These are phyloP conservation scores for Limanda limanda DNA, from an alignment of 2,113 vertebrate species.

Conservation along the genomic window DNA sequence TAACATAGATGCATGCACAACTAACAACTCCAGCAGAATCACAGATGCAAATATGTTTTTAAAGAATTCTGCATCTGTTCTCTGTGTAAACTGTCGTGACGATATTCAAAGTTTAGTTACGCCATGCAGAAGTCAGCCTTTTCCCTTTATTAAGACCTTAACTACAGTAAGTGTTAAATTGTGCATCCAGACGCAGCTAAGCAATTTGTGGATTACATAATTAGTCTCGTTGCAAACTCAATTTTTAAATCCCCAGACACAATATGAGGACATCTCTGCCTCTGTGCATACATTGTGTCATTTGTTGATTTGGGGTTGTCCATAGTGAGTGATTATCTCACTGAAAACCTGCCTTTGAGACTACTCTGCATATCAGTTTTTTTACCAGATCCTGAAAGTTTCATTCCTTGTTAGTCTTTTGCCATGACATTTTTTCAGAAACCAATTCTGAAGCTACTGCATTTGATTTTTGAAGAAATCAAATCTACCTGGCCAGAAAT, in stretches of 20 bases:
- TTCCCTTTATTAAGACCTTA: neutral
- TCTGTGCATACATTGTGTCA: constrained; percentile 6
- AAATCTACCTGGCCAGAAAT: neutral
- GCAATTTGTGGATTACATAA: neutral
- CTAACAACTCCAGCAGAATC: neutral
- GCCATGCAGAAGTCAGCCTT: too few species aligned
- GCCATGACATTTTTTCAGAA: neutral
- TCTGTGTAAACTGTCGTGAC: neutral
- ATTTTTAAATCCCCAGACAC: neutral
- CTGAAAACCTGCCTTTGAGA: neutral
- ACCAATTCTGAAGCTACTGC: neutral
- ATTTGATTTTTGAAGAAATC: neutral
- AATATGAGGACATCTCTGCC: constrained; percentile 11
- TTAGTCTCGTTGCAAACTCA: constrained; percentile 1
- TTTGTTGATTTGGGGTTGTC: neutral
- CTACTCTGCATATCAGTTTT: neutral
- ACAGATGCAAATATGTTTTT: neutral
- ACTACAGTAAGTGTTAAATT: neutral
- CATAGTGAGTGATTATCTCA: constrained; percentile 21
- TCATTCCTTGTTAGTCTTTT: neutral
- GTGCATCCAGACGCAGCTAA: neutral
- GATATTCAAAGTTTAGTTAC: neutral
- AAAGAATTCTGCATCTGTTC: too few species aligned
- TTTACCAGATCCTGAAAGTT: neutral
- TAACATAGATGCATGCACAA: too few species aligned